These are phyloP conservation scores for Lasioglossum marginatum DNA, from an alignment of 2,888 invertebrate species.

Conservation along the genomic window DNA sequence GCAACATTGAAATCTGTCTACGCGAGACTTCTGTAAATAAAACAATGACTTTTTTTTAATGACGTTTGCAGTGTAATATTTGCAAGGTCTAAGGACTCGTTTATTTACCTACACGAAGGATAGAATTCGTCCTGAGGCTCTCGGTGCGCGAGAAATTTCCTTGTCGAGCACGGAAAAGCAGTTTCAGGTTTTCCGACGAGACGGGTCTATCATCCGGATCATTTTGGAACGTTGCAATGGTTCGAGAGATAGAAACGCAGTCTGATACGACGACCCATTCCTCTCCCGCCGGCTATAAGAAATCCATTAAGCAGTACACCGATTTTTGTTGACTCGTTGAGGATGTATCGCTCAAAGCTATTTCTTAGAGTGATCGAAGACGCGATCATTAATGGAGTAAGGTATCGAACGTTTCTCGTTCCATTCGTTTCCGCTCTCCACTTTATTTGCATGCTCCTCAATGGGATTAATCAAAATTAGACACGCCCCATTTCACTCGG, in stretches of 20 bases:
- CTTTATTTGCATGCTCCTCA: not conserved
- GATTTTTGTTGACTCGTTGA: conserved; percentile 41
- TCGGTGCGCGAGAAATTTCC: not conserved
- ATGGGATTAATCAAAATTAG: conserved; percentile 13
- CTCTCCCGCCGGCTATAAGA: conserved; percentile 33
- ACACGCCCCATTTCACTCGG: not conserved
- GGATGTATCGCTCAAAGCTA: conserved; percentile 20
- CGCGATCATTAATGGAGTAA: not conserved
- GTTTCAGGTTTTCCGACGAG: not conserved
- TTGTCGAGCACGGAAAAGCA: conserved; percentile 3
- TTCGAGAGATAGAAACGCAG: conserved; percentile 18
- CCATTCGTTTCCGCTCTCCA: not conserved
- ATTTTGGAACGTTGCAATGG: conserved; percentile 9
- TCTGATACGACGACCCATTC: not conserved
- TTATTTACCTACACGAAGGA: not conserved
- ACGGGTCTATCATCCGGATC: not conserved
- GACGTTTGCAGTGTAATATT: conserved; percentile 7
- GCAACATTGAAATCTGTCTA: too few species aligned
- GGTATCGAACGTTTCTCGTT: not conserved
- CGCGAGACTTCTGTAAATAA: not conserved
- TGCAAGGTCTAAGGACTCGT: not conserved
- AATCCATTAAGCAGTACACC: conserved; percentile 49
- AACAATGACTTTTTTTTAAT: not conserved
- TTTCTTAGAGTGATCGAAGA: not conserved
- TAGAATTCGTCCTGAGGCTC: not conserved